Evolutionary conservation across 2,797 vertebrate species (phyloP).

Genomic region (Mormyrops attenuatus): DNA sequence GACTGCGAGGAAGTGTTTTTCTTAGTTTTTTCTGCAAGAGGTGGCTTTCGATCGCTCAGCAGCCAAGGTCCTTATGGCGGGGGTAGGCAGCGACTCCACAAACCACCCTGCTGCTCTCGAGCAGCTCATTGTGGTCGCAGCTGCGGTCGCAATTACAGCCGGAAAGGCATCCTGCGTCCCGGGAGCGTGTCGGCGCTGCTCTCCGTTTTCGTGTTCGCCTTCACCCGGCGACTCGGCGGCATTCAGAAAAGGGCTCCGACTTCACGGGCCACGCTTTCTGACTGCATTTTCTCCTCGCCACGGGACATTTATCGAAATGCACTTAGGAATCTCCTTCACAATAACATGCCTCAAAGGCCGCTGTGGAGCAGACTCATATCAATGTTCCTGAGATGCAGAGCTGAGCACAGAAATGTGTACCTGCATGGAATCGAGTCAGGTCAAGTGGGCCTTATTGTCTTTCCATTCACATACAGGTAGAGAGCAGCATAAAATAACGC

Average conservation of each 20-base stretch:
- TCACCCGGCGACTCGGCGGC: not conserved
- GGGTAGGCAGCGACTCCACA: not conserved
- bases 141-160: not conserved
- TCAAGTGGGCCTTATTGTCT: not conserved
- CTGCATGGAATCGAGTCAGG: not conserved
- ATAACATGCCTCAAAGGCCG: not conserved
- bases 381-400: not conserved
- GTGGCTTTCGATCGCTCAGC: not conserved
- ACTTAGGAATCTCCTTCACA: not conserved
- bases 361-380: not conserved
- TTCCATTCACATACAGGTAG: not conserved
- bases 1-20: not conserved
- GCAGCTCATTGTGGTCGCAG: not conserved
- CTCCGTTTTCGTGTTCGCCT: not conserved
- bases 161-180: not conserved
- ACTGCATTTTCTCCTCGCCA: not conserved
- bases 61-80: not conserved
- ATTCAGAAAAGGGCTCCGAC: not conserved
- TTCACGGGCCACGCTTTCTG: not conserved
- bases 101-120: not conserved
- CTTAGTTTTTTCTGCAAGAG: not conserved
- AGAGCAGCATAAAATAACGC: not conserved
- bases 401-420: not conserved
- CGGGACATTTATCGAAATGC: not conserved
- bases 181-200: not conserved